Base-by-base conservation (phyloP, 2,888 invertebrate species). In the Latheticus oryzae region DNA sequence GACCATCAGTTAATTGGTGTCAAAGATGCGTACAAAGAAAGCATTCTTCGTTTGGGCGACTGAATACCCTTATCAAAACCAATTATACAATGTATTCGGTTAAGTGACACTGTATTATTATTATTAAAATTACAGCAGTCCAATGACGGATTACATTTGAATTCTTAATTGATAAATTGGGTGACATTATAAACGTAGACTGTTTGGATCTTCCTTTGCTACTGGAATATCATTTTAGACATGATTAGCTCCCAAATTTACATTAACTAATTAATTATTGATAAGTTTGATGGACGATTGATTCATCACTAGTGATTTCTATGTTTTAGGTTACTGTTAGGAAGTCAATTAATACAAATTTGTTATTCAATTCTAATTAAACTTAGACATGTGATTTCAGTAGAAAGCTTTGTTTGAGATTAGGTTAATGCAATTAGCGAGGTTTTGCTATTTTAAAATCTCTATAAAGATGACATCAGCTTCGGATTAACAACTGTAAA, bases 101-200 rank as follows among this genome's bases (percentile, higher is more conserved):
- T 76, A 77, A 76, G 76, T 76, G 76, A 76, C 75, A 74, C 76
- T 73, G 71, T 73, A 73, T 57, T 74, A 74, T 75, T 76, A 75
- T 73, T 75, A 77, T 76, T 76, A 75, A 76, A 76, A 76, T 76
- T 76, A 75, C 75, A 72, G 73, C 71, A 72, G 73, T 65, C 72
- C 74, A 73, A 71, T 74, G 73, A 73, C 72, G 71, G 72, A 73
- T 74, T 75, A 75, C 70, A 70, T 70, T 72, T 68, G 73, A 72
- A 76, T 75, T 74, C 73, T 72, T 77, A 77, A 77, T 77, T 77
- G 76, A 75, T 77, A 78, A 78, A 78, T 77, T 78, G 77, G 76
- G 73, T 73, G 74, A 74, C 71, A 68, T 64, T 69, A 68, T 68
- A 68, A n/a, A 68, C 62, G 58, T 47, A 40, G 26, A 47, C 59